These are phyloP conservation scores for Sebastolobus alascanus DNA, from an alignment of 2,797 vertebrate species.

Conservation along the genomic window DNA sequence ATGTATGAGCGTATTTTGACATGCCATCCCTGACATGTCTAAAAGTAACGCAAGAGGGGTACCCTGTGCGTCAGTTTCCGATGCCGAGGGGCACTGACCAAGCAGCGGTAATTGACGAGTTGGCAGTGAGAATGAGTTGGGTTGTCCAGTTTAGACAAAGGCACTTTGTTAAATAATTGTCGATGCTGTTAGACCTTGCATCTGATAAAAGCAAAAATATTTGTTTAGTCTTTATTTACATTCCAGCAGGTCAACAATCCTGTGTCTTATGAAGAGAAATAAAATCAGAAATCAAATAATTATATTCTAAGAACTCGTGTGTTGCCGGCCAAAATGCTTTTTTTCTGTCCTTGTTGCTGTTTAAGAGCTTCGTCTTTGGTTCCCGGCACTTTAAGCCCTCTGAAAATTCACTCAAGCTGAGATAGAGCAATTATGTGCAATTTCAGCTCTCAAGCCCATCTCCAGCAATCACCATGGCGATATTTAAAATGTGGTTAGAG, in stretches of 20 bases:
- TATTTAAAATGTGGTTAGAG: constrained; percentile 83
- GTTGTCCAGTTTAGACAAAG: neutral
- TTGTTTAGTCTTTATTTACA: neutral
- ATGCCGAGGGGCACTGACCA: too few relatives aligned
- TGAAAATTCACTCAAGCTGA: constrained; percentile 77
- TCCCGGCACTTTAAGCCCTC: constrained; percentile 72
- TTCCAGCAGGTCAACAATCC: neutral
- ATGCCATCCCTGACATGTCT: too few relatives aligned
- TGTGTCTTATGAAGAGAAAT: neutral
- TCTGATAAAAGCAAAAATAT: neutral
- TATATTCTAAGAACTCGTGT: constrained; percentile 38
- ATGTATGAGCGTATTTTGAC: too few relatives aligned
- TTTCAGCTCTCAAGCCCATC: constrained; percentile 84
- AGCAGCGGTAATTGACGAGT: too few relatives aligned
- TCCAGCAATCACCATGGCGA: constrained; percentile 85
- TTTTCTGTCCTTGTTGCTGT: constrained; percentile 53
- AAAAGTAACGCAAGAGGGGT: too few relatives aligned
- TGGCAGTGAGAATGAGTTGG: too few relatives aligned
- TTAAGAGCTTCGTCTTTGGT: constrained; percentile 70
- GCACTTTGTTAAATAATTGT: neutral
- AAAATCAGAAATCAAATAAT: constrained; percentile 39
- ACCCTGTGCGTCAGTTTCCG: too few relatives aligned
- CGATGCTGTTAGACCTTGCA: neutral
- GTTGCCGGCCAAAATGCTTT: constrained; percentile 50
- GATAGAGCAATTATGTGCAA: constrained; percentile 84